These are phyloP conservation scores for Phaethornis superciliosus DNA, from an alignment of 2,113 vertebrate genomes.

Conservation along the genomic window DNA sequence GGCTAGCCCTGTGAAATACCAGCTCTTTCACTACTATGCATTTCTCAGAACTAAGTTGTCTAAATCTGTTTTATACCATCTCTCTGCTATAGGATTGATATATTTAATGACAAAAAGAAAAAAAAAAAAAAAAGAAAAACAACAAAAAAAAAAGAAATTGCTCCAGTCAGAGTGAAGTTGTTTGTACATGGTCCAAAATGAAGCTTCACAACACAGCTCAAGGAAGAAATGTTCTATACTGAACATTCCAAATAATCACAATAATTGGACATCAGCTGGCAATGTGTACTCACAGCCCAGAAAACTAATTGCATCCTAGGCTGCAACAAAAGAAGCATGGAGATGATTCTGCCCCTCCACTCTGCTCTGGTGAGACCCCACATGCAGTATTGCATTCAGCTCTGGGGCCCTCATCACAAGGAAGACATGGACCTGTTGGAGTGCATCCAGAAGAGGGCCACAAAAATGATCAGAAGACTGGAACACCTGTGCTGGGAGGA, in stretches of 20 bases:
- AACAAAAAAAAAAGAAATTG: neutral
- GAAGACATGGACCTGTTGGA: neutral
- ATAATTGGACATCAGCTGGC: accelerated
- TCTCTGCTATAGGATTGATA: neutral
- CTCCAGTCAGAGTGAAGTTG: neutral
- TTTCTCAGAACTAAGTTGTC: neutral
- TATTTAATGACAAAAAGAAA: neutral
- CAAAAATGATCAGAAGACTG: neutral
- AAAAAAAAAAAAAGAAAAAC: neutral
- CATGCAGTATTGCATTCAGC: neutral
- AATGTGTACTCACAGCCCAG: neutral
- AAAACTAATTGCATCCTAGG: accelerated
- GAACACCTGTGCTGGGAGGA: neutral
- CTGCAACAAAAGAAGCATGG: neutral
- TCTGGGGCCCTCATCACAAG: neutral
- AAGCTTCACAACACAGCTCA: neutral
- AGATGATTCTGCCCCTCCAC: neutral
- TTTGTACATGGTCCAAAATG: neutral
- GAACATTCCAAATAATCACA: neutral
- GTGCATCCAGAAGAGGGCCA: neutral
- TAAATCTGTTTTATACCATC: neutral
- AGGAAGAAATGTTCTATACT: neutral
- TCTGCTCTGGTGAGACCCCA: neutral
- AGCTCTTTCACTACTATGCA: neutral
- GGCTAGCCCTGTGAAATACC: neutral